Base-by-base conservation (phyloP, 2,113 vertebrate species). In the Nanorana parkeri region DNA sequence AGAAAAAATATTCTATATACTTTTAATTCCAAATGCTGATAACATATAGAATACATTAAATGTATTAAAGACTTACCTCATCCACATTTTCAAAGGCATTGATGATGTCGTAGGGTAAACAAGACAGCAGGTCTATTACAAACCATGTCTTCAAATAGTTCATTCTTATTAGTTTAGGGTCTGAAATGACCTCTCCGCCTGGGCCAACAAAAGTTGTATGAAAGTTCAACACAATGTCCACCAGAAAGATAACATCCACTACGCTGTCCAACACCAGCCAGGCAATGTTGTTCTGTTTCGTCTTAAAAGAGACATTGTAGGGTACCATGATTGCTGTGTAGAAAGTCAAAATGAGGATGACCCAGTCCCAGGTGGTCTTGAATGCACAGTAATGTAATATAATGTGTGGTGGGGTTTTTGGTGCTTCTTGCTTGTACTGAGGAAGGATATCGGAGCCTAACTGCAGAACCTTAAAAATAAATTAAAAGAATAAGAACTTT, bases 71-170 rank as follows among this genome's bases (percentile, higher is more conserved):
- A 71, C 93, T 86, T 89, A 99, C 97, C 97, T 99, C 97, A 58
- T 99, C 97, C 71, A 99, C 97, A 16, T 99, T 99, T 93, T 99
- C 97, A 66, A 99, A 99, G 92, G 97, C 97, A 88, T 99, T 99
- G 94, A 99, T 99, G 94, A 99, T 99, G 92, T 99, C 97, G 24
- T 99, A 99, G n/a, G 97, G 97, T 93, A 99, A 94, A 90, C 97
- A 99, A 86, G 97, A 99, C 81, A 99, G 94, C 79, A 99, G 94
- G 87, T 99, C 97, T 8, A 99, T 99, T 90, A 99, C 96, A 84
- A 99, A 99, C 97, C 97, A 99, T 0, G 97, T 99, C 93, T 99
- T 99, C 91, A 99, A 89, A 88, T 99, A 99, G 92, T 99, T 99
- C 97, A 99, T 99, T 84, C 97, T 92, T 86, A 99, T 99, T 80